Evolutionary conservation across 2,797 vertebrate genomes (phyloP).

Genomic region (Acanthornis magna): DNA sequence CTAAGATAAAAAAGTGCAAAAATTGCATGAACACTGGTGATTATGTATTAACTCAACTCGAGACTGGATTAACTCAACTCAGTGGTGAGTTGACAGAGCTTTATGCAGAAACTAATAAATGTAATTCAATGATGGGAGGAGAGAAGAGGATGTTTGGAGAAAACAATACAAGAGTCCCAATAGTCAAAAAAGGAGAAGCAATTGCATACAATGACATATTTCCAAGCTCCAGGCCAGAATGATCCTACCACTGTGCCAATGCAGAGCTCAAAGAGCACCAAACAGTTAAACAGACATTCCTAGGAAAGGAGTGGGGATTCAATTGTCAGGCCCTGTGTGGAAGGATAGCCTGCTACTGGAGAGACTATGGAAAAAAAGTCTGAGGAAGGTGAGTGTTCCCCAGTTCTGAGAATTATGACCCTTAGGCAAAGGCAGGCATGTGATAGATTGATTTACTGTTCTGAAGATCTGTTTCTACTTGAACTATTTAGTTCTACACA

Average conservation of each 20-base stretch:
- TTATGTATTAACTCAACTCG: not conserved
- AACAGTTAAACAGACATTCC: not conserved
- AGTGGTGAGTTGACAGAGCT: not conserved
- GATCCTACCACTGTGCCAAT: not conserved
- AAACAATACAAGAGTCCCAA: not conserved
- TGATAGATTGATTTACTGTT: not conserved
- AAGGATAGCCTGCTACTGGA: not conserved
- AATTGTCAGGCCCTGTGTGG: not conserved
- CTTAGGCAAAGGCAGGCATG: not conserved
- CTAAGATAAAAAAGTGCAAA: not conserved
- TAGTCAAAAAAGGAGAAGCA: not conserved
- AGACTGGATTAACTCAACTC: not conserved
- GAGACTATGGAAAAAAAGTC: not conserved
- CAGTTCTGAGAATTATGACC: not conserved
- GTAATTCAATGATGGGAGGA: not conserved
- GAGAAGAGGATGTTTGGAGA: not conserved
- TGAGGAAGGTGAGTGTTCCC: not conserved
- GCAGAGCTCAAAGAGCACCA: not conserved
- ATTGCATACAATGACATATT: not conserved
- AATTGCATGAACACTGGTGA: not conserved
- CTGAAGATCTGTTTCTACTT: constrained; percentile 1
- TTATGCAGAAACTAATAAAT: not conserved
- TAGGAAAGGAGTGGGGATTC: not conserved
- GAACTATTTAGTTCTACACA: not conserved
- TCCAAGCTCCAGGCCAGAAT: not conserved